Percentiles rank a stretch among this genome's conserved stretches.
These are phyloP conservation scores for Chelon labrosus DNA, from an alignment of 2,797 vertebrate species.

Conservation along the genomic window DNA sequence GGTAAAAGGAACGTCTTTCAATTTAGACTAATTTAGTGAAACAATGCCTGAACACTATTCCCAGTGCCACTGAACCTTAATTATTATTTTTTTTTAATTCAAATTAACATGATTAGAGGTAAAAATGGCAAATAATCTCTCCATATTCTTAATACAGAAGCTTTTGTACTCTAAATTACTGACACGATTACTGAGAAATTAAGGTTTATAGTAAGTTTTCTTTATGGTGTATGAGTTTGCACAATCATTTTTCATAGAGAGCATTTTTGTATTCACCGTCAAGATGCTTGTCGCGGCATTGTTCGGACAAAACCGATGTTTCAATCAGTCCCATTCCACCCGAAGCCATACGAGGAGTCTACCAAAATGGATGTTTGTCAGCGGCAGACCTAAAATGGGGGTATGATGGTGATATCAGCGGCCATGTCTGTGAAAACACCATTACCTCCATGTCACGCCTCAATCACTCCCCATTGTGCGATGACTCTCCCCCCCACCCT, in stretches of 20 bases:
- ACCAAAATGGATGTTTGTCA: conserved; percentile 80
- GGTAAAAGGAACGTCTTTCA: conserved; percentile 28
- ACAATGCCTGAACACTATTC: background rate
- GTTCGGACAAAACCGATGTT: conserved; percentile 56
- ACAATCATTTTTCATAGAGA: conserved; percentile 34
- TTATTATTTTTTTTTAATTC: conserved; percentile 2
- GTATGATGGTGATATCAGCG: conserved; percentile 75
- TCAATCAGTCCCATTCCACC: conserved; percentile 72
- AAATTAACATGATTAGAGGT: conserved; percentile 18
- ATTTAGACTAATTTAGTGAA: conserved; percentile 21
- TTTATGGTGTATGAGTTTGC: conserved; percentile 27
- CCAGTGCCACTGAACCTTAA: conserved; percentile 2
- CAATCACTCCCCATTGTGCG: conserved; percentile 83
- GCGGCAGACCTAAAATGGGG: conserved; percentile 74
- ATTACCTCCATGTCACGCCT: conserved; percentile 85
- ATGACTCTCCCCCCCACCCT: conserved; percentile 45
- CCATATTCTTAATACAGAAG: too few relatives aligned
- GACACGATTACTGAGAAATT: conserved; percentile 7
- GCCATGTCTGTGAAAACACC: conserved; percentile 84
- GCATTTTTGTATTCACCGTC: conserved; percentile 41
- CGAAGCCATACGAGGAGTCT: conserved; percentile 53
- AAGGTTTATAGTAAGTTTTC: conserved; percentile 12
- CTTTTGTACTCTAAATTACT: conserved; percentile 14
- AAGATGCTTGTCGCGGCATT: conserved; percentile 32
- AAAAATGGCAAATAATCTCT: background rate